Evolutionary conservation across 2,888 invertebrate species (phyloP), one percentile per base, ranked within the genome.

Genomic region (Pollenia griseotomentosa): DNA sequence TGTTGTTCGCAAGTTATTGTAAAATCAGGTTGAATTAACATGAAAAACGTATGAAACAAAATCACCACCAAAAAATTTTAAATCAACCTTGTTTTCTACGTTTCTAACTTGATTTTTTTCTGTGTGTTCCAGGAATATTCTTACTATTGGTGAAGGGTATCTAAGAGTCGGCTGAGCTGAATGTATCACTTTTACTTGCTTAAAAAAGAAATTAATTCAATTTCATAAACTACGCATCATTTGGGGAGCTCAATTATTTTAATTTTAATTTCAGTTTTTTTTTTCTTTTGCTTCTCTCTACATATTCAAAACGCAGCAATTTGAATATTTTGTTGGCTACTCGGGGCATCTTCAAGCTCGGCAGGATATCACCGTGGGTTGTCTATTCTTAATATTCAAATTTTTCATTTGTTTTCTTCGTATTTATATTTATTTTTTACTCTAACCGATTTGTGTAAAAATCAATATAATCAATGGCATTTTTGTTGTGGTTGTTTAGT

Each of bases 281-380:
- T 40, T 66, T 57, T 42, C 40, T 40, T 23, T 55, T 19, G 14
- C 9, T 59, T 68, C 19, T 68, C 16, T 33, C 68, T 59, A 42
- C 61, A 33, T 33, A 33, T 61, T 10, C 14, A 75, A 74, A 80
- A 68, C 44, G 79, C 79, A 79, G 68, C 78, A 68, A 84, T 33
- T 79, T 65, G 12, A 65, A 78, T 16, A 48, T 51, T 78, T 40
- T 33, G 12, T 51, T 70, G 82, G 78, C 71, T 66, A 71, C 46
- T 79, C 53, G 83, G 75, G 78, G 85, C 74, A 79, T 77, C 33
- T 75, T 61, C 12, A 74, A 88, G 80, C 91, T 71, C 91, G 89
- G 88, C 91, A 90, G 91, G 91, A 90, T 89, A 91, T 90, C 91
- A 51, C 89, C 85, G 83, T 85, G 78, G 87, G 87, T 70, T 82